These are phyloP conservation scores for Panopea generosa DNA, from an alignment of 2,888 invertebrate genomes.

Conservation along the genomic window DNA sequence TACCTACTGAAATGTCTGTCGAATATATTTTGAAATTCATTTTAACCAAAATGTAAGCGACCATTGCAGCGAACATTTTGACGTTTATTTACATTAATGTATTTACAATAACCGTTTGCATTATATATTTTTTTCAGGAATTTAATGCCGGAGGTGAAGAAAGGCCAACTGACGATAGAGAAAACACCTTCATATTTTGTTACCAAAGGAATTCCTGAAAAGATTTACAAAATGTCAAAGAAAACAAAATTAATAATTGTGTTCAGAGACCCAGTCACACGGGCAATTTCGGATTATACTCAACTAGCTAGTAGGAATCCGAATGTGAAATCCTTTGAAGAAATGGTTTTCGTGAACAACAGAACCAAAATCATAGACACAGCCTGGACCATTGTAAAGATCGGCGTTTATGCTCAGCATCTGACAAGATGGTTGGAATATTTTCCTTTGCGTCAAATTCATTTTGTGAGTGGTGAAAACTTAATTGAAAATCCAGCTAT, in stretches of 20 bases:
- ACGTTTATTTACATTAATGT: no score
- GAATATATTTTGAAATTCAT: no score
- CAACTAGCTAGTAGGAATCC: conserved; percentile 87
- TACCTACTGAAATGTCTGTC: no score
- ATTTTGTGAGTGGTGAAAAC: conserved; percentile 95
- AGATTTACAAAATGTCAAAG: conserved; percentile 94
- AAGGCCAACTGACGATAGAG: conserved; percentile 96
- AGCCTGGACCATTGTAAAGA: conserved; percentile 91
- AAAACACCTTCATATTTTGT: conserved; percentile 98
- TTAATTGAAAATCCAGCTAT: conserved; percentile 94
- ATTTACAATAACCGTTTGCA: no score
- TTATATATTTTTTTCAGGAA: conserved; percentile 88
- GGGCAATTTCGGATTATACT: conserved; percentile 97
- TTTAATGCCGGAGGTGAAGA: conserved; percentile 94
- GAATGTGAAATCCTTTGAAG: conserved; percentile 80
- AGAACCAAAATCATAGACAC: conserved; percentile 91
- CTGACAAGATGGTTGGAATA: conserved; percentile 93
- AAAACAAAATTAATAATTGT: conserved; percentile 93
- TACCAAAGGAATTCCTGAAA: conserved; percentile 92
- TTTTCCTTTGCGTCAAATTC: conserved; percentile 92
- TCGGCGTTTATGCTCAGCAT: conserved; percentile 93
- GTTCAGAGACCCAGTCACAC: conserved; percentile 95
- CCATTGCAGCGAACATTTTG: no score
- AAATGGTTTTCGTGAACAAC: conserved; percentile 88
- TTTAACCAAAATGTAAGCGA: no score